These are phyloP conservation scores for Papio anubis DNA, from an alignment of 2,113 vertebrate species.

Conservation along the genomic window DNA sequence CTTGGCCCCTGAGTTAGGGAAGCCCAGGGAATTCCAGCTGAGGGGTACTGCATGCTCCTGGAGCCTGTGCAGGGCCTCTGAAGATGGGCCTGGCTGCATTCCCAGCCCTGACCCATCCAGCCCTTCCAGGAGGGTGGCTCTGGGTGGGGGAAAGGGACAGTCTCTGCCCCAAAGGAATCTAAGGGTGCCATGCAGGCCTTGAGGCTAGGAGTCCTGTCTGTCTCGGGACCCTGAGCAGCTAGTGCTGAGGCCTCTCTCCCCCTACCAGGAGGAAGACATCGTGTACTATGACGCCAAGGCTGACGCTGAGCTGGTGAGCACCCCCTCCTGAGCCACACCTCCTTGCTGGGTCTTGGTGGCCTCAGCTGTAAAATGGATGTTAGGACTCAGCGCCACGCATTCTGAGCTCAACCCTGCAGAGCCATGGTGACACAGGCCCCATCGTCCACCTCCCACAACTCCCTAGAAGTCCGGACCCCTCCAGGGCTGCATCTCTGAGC, in stretches of 20 bases:
- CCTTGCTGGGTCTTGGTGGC: background rate
- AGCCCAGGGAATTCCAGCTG: background rate
- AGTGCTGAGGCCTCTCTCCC: slow-evolving; percentile 57
- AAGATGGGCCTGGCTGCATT: background rate
- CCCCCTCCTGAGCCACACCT: background rate
- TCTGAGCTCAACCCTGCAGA: background rate
- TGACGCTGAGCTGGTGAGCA: slow-evolving; percentile 95
- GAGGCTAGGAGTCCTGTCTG: background rate
- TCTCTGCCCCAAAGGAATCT: background rate
- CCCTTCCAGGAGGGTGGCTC: background rate
- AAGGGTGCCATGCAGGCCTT: background rate
- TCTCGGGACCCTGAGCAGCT: background rate
- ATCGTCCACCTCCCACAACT: background rate
- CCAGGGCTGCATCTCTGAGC: background rate
- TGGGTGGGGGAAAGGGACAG: background rate
- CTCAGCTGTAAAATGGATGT: background rate
- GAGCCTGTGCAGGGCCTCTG: background rate
- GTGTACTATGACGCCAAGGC: slow-evolving; percentile 98
- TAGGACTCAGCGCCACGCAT: background rate
- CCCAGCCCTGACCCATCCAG: background rate
- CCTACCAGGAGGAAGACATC: slow-evolving; percentile 93
- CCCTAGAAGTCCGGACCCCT: background rate
- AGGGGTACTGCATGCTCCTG: background rate
- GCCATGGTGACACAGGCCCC: background rate
- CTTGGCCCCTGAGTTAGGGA: background rate